Percentiles rank a stretch among this genome's conserved stretches.
Evolutionary conservation across 2,888 invertebrate species (phyloP).

Genomic region (Pseudeuparius sepicola): DNA sequence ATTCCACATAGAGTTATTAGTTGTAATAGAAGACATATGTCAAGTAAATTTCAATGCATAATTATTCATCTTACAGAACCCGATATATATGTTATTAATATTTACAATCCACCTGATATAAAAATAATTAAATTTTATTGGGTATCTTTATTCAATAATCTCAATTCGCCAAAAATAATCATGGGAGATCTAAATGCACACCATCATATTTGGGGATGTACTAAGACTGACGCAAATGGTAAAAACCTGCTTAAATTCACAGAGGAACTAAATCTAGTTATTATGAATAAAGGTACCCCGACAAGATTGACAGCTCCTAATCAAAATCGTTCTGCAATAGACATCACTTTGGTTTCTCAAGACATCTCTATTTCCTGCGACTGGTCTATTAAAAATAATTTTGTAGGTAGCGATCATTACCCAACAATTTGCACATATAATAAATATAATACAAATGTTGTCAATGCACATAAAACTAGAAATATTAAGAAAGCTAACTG

Average conservation of each 20-base stretch:
- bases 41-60: no score
- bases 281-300: not conserved
- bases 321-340: not conserved
- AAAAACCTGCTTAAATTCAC: not conserved
- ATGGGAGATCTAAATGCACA: not conserved
- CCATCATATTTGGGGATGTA: not conserved
- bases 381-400: not conserved
- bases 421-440: no score
- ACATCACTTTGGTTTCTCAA: not conserved
- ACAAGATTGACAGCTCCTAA: not conserved
- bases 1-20: no score
- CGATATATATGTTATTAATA: not conserved
- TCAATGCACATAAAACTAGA: no score
- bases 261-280: not conserved
- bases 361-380: not conserved
- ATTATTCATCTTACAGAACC: no score
- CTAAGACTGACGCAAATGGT: not conserved
- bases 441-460: no score
- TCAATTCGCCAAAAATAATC: not conserved
- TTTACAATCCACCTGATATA: conserved; percentile 1
- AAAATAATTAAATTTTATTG: not conserved
- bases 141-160: not conserved
- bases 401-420: not conserved
- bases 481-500: no score
- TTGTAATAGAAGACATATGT: no score